These are phyloP conservation scores for Orbicella faveolata DNA, from an alignment of 64 coral and sea anemone genomes.

Conservation along the genomic window DNA sequence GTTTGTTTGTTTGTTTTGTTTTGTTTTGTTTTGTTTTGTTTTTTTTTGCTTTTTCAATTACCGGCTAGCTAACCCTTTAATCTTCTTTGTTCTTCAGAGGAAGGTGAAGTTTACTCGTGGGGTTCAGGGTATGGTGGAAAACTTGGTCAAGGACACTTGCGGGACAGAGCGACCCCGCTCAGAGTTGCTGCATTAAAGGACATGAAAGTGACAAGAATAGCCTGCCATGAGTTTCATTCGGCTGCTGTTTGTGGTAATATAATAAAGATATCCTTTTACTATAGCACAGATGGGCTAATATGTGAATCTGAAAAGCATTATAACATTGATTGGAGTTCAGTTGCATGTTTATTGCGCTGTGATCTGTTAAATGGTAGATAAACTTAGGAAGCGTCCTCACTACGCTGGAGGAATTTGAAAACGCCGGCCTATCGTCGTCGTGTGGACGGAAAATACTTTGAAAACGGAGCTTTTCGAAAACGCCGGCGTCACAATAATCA, in stretches of 20 bases:
- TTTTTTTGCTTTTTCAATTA: neutral
- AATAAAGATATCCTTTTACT: neutral
- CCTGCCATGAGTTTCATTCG: slow-evolving; percentile 91
- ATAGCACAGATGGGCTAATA: no score
- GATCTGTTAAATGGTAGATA: no score
- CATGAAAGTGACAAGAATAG: slow-evolving; percentile 54
- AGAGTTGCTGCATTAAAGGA: slow-evolving; percentile 71
- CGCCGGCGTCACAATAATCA: no score
- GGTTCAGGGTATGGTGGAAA: slow-evolving; percentile 85
- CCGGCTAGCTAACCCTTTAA: no score
- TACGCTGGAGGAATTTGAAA: no score
- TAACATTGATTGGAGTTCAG: no score
- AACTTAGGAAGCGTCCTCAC: no score
- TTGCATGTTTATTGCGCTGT: no score
- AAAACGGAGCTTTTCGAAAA: no score
- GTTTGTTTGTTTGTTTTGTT: neutral
- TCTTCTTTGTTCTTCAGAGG: slow-evolving; percentile 42
- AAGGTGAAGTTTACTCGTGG: slow-evolving; percentile 87
- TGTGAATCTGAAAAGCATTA: no score
- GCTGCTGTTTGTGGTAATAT: slow-evolving; percentile 85
- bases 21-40: neutral
- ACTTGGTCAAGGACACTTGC: slow-evolving; percentile 90
- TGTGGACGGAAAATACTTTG: no score
- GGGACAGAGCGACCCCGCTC: slow-evolving; percentile 86
- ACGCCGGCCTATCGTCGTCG: no score